Evolutionary conservation across 2,888 invertebrate species (phyloP), one percentile per base, ranked within the genome.

Genomic region (Tachina fera): DNA sequence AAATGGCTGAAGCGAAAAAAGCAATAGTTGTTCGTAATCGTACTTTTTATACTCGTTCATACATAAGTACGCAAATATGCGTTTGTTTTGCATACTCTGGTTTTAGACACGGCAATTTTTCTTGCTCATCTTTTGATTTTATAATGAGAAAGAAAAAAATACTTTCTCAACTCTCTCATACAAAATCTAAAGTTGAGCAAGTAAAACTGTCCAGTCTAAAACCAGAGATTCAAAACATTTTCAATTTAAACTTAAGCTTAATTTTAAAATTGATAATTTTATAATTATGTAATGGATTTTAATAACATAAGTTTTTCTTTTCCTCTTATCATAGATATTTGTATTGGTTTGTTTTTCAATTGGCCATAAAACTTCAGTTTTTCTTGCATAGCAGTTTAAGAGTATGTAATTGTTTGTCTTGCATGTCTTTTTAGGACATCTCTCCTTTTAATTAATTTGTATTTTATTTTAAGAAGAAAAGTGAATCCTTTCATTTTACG

Each of bases 1-100:
- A 93, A 93, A 87, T 95, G 95, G 95, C 90, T 95, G 89, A 91
- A 91, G 83, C 91, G 91, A 76, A 93, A 91, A 89, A 90, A 89
- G 85, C 90, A 89, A 86, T 91, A 89, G 45, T 43, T 56, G 61
- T 51, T 63, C 16, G 60, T 76, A 47, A n/a, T 60, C n/a, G 11
- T 75, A 61, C 39, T 49, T 76, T 82, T 76, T 51, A 61, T 76
- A 65, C 49, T 51, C 78, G 49, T 77, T 13, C 58, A 77, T 47
- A n/a, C n/a, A n/a, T n/a, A n/a, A n/a, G n/a, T n/a, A 77, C 31
- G 22, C 13, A 58, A 19, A 49, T 19, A 45, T 31, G 22, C 22
- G 14, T 67, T 65, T 70, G 39, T 47, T 31, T 65, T 68, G 11
- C 19, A 65, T 56, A 75, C n/a, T n/a, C n/a, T n/a, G n/a, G n/a